Percentiles rank a stretch among this genome's conserved stretches.
Conservation (phyloP, 2,113 vertebrate genomes). For the Antechinus flavipes region DNA sequence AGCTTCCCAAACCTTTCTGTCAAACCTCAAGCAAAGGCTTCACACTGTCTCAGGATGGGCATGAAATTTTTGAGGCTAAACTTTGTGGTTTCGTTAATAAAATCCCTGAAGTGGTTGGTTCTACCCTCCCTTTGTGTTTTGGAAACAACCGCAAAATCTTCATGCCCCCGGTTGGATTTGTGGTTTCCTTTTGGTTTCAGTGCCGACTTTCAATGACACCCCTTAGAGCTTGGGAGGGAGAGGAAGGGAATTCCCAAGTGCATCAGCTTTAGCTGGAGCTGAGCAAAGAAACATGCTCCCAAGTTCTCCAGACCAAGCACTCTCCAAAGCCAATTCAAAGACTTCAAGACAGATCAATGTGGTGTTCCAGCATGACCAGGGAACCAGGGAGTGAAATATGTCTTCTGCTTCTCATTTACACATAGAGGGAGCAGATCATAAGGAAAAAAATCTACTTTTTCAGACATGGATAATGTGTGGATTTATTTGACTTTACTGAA, state of each 20-base stretch:
- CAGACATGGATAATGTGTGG: neutral
- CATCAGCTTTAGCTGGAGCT: rapidly evolving
- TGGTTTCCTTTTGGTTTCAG: slow-evolving; percentile 66
- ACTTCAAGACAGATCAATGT: neutral
- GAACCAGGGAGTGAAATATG: no score
- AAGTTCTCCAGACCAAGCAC: neutral
- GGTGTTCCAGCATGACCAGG: neutral
- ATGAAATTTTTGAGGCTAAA: neutral
- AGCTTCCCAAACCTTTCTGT: neutral
- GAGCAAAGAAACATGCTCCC: neutral
- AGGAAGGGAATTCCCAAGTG: neutral
- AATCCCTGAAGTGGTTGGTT: slow-evolving; percentile 45
- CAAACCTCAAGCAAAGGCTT: neutral
- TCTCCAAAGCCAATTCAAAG: neutral
- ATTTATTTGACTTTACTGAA: neutral
- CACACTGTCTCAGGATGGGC: neutral
- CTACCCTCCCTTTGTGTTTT: slow-evolving; percentile 35
- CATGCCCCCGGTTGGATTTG: slow-evolving; percentile 61
- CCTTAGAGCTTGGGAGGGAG: neutral
- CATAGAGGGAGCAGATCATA: neutral
- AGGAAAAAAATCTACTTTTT: neutral
- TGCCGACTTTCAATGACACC: slow-evolving; percentile 57
- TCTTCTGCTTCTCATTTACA: rapidly evolving
- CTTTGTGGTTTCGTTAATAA: slow-evolving; percentile 67
- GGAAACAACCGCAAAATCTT: slow-evolving; percentile 56